Evolutionary conservation across 2,888 invertebrate genomes (phyloP).

Genomic region (Cephus rjabovi): DNA sequence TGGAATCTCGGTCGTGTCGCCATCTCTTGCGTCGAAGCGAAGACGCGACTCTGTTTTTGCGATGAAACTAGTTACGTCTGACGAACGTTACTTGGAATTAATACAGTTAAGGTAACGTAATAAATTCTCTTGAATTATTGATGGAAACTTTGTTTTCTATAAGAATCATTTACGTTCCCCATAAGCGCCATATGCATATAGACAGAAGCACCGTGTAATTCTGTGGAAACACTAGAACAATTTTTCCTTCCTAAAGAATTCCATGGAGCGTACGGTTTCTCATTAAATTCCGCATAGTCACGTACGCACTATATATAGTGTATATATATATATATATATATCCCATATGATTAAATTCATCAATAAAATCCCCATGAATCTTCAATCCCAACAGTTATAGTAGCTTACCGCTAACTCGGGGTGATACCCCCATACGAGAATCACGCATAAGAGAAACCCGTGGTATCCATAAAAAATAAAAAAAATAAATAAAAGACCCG

Average conservation of each 20-base stretch:
- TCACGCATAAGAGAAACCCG: neutral
- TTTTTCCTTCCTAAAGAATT: neutral
- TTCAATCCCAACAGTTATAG: neutral
- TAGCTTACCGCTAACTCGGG: neutral
- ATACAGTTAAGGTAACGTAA: neutral
- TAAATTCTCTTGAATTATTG: neutral
- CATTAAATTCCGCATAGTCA: neutral
- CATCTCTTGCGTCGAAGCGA: neutral
- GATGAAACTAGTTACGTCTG: neutral
- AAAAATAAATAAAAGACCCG: neutral
- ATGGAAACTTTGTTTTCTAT: neutral
- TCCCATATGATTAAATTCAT: neutral
- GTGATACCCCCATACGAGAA: neutral
- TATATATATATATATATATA: neutral
- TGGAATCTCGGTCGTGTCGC: neutral
- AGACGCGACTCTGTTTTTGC: neutral
- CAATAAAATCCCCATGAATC: neutral
- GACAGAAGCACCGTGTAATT: neutral
- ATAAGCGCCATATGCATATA: neutral
- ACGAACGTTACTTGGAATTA: neutral
- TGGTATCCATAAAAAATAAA: neutral
- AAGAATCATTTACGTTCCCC: neutral
- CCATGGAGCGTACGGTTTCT: neutral
- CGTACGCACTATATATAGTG: neutral
- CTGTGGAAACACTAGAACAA: neutral